Percentiles rank a stretch among this genome's conserved stretches.
Evolutionary conservation across 2,888 invertebrate genomes (phyloP).

Genomic region (Caenorhabditis sp.): DNA sequence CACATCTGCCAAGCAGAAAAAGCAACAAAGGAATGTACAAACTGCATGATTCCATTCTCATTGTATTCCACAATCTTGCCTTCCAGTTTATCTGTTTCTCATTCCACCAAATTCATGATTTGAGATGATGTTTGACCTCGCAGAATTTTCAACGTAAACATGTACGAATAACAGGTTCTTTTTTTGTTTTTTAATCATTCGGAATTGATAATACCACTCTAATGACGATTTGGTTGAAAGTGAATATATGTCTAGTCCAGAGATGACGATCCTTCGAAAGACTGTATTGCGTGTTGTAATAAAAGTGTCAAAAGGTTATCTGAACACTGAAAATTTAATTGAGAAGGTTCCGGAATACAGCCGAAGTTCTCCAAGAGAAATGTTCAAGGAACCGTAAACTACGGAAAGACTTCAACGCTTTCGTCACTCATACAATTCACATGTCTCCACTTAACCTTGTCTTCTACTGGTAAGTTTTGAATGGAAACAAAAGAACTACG

Average conservation of each 20-base stretch:
- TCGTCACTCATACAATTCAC: conserved; percentile 6
- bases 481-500: neutral
- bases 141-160: conserved; percentile 33
- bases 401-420: neutral
- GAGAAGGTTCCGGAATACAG: neutral
- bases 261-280: neutral
- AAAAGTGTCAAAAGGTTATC: neutral
- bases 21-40: conserved; percentile 13
- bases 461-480: neutral
- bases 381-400: neutral
- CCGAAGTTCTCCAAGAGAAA: neutral
- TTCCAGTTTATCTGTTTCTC: neutral
- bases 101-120: conserved; percentile 24
- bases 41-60: conserved; percentile 11
- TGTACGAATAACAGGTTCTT: conserved; percentile 35
- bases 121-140: conserved; percentile 36
- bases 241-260: conserved; percentile 17
- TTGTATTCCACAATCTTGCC: conserved; percentile 19
- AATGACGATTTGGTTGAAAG: conserved; percentile 25
- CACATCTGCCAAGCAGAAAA: conserved; percentile 5
- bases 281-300: neutral
- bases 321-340: neutral
- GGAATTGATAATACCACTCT: conserved; percentile 29
- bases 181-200: conserved; percentile 35
- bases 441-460: neutral